These are phyloP conservation scores for Choloepus hoffmanni DNA, from an alignment of 2,113 vertebrate genomes.

Conservation along the genomic window DNA sequence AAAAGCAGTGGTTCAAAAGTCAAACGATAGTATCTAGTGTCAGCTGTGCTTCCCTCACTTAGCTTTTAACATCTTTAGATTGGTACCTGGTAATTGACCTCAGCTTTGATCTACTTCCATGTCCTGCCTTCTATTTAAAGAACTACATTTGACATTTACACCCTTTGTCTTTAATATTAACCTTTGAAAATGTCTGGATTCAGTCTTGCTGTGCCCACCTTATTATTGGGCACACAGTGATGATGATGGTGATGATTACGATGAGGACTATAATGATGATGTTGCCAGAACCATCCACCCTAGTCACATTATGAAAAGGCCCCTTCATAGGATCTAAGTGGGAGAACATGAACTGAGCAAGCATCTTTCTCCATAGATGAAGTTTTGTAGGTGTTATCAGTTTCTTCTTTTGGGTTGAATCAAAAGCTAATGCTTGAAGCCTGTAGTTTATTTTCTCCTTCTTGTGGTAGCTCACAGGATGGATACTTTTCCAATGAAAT, in stretches of 20 bases:
- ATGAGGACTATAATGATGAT: neutral
- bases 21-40: neutral
- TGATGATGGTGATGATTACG: neutral
- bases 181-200: neutral
- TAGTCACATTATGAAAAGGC: neutral
- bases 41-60: neutral
- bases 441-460: neutral
- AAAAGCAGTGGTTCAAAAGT: conserved; percentile 43
- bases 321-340: neutral
- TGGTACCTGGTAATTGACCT: neutral
- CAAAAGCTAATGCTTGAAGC: neutral
- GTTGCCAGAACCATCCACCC: neutral
- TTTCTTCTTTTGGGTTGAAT: neutral
- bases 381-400: neutral
- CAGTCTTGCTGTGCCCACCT: neutral
- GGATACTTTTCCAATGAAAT: neutral
- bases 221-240: neutral
- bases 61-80: neutral
- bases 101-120: neutral
- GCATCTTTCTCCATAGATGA: neutral
- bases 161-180: neutral
- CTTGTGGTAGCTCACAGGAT: neutral
- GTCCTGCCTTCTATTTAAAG: neutral
- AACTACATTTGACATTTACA: neutral
- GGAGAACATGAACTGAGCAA: neutral